Evolutionary conservation across 2,888 invertebrate genomes (phyloP), one percentile per base, ranked within the genome.

Genomic region (Meiosimyza decipiens): DNA sequence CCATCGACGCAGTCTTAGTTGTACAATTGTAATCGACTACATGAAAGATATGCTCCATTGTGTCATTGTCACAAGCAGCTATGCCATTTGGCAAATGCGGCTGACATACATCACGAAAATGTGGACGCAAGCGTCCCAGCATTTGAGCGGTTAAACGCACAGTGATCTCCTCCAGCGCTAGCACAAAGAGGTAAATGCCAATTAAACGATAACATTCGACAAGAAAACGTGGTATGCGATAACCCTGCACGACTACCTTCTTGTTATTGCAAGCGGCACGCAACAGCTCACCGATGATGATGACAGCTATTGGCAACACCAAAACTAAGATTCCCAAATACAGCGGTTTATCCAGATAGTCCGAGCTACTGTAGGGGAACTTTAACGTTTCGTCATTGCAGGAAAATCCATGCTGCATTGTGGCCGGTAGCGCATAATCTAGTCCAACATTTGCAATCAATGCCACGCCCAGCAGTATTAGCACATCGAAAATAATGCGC

Each of bases 381-480:
- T 91, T 90, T 52, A 99, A 90, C 63, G 94, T 93, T 83, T 95
- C 94, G 88, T 99, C 98, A 86, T 95, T 93, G 88, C 98, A 98
- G 89, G 95, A 97, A 89, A 97, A 97, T 52, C 98, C 98, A 72
- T 98, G 80, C 4, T 79, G 79, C 0, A 64, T 65, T 0, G 81
- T 82, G n/a, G 50, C 7, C 40, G 64, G 72, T 28, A 83, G 71
- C 18, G 77, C 73, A 73, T 80, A 79, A 1, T 84, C 83, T 73
- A 84, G 74, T 12, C 80, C 79, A 40, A 83, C 77, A 65, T 82
- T 66, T 3, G 84, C 84, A 28, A 78, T 77, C 55, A 79, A 77
- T 55, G 79, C 81, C 72, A 84, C 75, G 51, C 72, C 77, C 65
- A 81, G 65, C 54, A 84, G 75, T 67, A 84, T 73, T 65, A 83